Conservation (phyloP, 1,140 invertebrate genomes). For the Sminthurinus signatus region DNA sequence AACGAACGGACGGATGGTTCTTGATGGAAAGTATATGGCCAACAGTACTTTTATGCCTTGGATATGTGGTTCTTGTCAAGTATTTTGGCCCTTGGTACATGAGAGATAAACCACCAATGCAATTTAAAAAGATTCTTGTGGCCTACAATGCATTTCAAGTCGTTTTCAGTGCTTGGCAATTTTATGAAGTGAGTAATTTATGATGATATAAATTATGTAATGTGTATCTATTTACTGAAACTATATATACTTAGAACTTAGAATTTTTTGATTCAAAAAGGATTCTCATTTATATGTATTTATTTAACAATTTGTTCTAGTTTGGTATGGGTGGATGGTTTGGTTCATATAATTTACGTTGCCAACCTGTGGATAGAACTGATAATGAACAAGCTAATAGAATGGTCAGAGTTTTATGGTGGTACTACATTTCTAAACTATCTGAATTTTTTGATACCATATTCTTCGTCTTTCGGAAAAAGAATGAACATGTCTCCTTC, state of each 20-base stretch:
- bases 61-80: constrained; percentile 76
- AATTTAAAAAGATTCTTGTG: constrained; percentile 68
- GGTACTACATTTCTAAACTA: constrained; percentile 95
- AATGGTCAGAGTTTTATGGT: constrained; percentile 88
- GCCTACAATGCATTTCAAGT: constrained; percentile 80
- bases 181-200: constrained; percentile 64
- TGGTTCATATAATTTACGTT: constrained; percentile 67
- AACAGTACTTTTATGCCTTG: constrained; percentile 73
- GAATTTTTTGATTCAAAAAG: too few species aligned
- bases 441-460: constrained; percentile 94
- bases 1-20: constrained; percentile 76
- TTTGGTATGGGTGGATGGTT: constrained; percentile 58
- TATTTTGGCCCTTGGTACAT: constrained; percentile 74
- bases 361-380: constrained; percentile 83
- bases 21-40: constrained; percentile 86
- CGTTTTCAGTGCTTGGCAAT: constrained; percentile 71
- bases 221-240: too few species aligned
- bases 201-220: too few species aligned
- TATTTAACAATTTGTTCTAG: constrained; percentile 57
- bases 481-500: constrained; percentile 84
- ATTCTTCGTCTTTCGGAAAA: constrained; percentile 85
- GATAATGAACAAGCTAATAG: constrained; percentile 64
- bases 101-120: constrained; percentile 75
- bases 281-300: too few species aligned
- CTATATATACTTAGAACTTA: too few species aligned